These are phyloP conservation scores for Cheilosia soror DNA, from an alignment of 2,888 invertebrate species.

Conservation along the genomic window DNA sequence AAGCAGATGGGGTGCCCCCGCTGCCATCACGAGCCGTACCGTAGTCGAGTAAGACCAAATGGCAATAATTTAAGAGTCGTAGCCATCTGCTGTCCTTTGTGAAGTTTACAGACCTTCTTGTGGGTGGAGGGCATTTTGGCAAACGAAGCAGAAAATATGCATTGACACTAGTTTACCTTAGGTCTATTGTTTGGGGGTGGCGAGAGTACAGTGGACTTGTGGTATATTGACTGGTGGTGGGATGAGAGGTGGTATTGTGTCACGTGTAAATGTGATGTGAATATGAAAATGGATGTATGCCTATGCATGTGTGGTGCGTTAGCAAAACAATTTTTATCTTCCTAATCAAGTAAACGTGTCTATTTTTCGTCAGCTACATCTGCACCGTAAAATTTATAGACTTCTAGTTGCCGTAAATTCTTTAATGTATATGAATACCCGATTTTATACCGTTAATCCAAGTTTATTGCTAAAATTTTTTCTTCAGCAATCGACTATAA, in stretches of 20 bases:
- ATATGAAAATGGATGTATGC: background rate
- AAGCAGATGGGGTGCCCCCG: slow-evolving; percentile 29
- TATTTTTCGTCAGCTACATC: background rate
- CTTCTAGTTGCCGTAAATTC: slow-evolving; percentile 59
- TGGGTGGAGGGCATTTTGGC: slow-evolving; percentile 28
- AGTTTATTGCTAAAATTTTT: slow-evolving; percentile 67
- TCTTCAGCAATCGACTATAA: slow-evolving; percentile 49
- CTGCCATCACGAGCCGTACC: background rate
- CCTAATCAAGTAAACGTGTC: background rate
- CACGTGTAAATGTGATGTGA: background rate
- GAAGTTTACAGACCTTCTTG: slow-evolving; percentile 37
- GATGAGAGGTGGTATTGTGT: background rate
- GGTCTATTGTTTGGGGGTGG: background rate
- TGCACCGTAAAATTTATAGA: slow-evolving; percentile 34
- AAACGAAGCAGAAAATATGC: slow-evolving; percentile 59
- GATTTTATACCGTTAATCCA: slow-evolving; percentile 69
- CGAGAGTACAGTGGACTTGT: background rate
- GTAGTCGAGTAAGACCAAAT: slow-evolving; percentile 13
- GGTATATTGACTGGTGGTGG: background rate
- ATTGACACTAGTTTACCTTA: slow-evolving; percentile 49
- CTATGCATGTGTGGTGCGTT: background rate
- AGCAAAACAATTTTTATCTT: no score
- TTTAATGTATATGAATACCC: slow-evolving; percentile 60
- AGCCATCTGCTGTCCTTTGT: slow-evolving; percentile 43
- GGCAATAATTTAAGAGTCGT: slow-evolving; percentile 40